Percentiles rank a stretch among this genome's conserved stretches.
Conservation (phyloP, 2,888 invertebrate species). For the Perithous albicinctus region DNA sequence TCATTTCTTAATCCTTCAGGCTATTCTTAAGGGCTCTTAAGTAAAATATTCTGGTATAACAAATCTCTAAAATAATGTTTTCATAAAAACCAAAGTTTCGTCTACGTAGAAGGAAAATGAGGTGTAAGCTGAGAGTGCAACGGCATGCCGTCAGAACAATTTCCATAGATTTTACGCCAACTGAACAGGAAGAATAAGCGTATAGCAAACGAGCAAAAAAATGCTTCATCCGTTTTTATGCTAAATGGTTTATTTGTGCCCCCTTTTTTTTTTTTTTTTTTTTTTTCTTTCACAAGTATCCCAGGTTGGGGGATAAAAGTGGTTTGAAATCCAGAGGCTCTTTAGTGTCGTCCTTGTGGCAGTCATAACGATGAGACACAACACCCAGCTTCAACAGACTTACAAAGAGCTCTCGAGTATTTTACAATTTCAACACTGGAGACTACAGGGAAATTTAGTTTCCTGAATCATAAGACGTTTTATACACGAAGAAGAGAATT, state of each 20-base stretch:
- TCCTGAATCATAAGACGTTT: background rate
- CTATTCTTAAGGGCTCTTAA: too few species aligned
- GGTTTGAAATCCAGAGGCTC: background rate
- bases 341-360: background rate
- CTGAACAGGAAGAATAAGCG: background rate
- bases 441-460: background rate
- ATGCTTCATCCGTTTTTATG: background rate
- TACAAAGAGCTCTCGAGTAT: background rate
- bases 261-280: too few species aligned
- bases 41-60: too few species aligned
- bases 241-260: constrained; percentile 7
- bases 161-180: background rate
- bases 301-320: background rate
- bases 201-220: background rate
- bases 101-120: background rate
- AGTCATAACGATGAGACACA: background rate
- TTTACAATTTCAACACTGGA: constrained; percentile 2
- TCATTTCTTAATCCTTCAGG: too few species aligned
- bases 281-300: background rate
- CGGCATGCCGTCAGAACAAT: background rate
- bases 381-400: background rate
- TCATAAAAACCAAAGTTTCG: too few species aligned
- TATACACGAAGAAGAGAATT: background rate
- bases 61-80: too few species aligned
- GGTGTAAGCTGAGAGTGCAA: background rate